Conservation (phyloP, 2,113 vertebrate species). For the Plecturocebus donacophilus region DNA sequence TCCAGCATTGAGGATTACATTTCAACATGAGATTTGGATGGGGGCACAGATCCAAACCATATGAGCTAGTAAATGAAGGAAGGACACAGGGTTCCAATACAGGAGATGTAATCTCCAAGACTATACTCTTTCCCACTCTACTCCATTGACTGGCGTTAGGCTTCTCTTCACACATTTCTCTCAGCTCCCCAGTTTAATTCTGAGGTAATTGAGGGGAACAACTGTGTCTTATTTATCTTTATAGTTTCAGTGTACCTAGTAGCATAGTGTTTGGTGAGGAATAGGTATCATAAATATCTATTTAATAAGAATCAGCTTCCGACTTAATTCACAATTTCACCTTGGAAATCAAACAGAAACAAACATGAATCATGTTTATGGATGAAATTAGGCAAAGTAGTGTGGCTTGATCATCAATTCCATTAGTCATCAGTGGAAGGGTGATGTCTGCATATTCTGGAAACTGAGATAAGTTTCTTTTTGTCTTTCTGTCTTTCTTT, state of each 20-base stretch:
- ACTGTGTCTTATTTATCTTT: conserved; percentile 29
- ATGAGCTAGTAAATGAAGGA: neutral
- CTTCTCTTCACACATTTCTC: conserved; percentile 10
- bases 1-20: no score
- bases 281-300: conserved; percentile 43
- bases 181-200: conserved; percentile 24
- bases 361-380: conserved; percentile 59
- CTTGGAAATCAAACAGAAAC: conserved; percentile 59
- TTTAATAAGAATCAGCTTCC: conserved; percentile 37
- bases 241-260: conserved; percentile 31
- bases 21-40: no score
- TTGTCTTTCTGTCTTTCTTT: conserved; percentile 22
- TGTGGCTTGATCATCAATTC: conserved; percentile 31
- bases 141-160: neutral
- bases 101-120: neutral
- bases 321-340: conserved; percentile 60
- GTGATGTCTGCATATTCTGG: conserved; percentile 36
- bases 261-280: conserved; percentile 30
- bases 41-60: no score
- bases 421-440: conserved; percentile 21
- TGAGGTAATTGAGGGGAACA: conserved; percentile 36
- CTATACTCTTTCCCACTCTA: neutral
- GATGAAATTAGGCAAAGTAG: conserved; percentile 58
- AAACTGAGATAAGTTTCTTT: conserved; percentile 54
- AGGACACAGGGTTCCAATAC: neutral